Evolutionary conservation across 2,888 invertebrate species (phyloP), one percentile per base, ranked within the genome.

Genomic region (Mimachlamys varia): DNA sequence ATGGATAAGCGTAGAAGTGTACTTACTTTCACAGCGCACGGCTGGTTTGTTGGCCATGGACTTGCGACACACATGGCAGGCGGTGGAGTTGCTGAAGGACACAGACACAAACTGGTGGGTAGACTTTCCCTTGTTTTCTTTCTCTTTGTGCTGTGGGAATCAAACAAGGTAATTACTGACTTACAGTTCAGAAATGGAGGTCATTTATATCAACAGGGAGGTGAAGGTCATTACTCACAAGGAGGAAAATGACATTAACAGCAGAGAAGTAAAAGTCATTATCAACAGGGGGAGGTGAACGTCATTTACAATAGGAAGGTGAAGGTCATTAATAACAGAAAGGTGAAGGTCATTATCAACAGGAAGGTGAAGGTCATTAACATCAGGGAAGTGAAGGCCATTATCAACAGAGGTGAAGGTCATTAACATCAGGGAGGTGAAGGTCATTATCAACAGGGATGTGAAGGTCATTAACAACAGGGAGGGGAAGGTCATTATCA

Each of bases 21-120:
- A 97, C 98, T 97, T 97, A 98, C 98, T 98, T 97, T 98, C 98
- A 97, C 98, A 98, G 95, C 98, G 98, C n/a, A 98, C 97, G 55
- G 98, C 98, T 7, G 98, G 98, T 96, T 98, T 98, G 97, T 98
- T 98, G 94, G 98, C 97, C 95, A 98, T 97, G 44, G 98, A 97
- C 95, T 98, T 98, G 94, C 97, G 97, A 96, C 98, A 98, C 97
- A 98, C 98, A 97, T 98, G 98, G 95, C 97, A 97, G 13, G 94
- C 90, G 22, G 96, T 96, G 22, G 97, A 96, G 93, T 97, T 97
- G 93, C 97, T 98, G 95, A 97, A 97, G 95, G 97, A 97, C 19
- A 97, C 97, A 19, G 97, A 97, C 89, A 98, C 97, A 98, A 98
- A 98, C 95, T 98, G 98, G 97, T 98, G 98, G 22, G 95, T 91